Percentiles rank a stretch among this genome's conserved stretches.
Conservation (phyloP, 1,140 invertebrate species). For the Lineus longissimus region DNA sequence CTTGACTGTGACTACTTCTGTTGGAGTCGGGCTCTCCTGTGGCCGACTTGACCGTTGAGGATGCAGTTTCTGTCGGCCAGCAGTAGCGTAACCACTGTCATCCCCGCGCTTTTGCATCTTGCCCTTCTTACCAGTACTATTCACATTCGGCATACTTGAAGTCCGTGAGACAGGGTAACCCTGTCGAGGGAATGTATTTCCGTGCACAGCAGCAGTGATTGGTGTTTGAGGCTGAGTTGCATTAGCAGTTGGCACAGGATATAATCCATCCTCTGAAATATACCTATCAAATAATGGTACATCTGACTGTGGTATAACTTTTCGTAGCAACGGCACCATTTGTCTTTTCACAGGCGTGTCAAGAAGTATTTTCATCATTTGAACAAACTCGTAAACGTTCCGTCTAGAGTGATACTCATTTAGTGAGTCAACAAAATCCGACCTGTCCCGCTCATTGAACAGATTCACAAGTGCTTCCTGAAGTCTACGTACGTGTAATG, state of each 20-base stretch:
- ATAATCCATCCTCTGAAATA: not conserved
- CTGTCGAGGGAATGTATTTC: no score
- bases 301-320: conserved; percentile 14
- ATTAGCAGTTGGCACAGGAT: not conserved
- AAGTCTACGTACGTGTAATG: conserved; percentile 6
- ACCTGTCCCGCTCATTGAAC: conserved; percentile 13
- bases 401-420: conserved; percentile 8
- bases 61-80: not conserved
- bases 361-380: conserved; percentile 5
- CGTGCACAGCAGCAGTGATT: no score
- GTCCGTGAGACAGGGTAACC: no score
- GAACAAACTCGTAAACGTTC: conserved; percentile 14
- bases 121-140: no score
- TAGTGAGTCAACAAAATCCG: conserved; percentile 6
- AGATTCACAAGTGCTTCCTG: conserved; percentile 14
- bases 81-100: no score
- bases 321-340: conserved; percentile 1
- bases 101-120: no score
- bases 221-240: not conserved
- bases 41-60: not conserved
- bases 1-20: conserved; percentile 4
- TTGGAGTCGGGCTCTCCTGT: not conserved
- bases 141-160: no score
- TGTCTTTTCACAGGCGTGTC: conserved; percentile 17
- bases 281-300: not conserved